Evolutionary conservation across 2,113 vertebrate genomes (phyloP).

Genomic region (Pangasianodon gigas): DNA sequence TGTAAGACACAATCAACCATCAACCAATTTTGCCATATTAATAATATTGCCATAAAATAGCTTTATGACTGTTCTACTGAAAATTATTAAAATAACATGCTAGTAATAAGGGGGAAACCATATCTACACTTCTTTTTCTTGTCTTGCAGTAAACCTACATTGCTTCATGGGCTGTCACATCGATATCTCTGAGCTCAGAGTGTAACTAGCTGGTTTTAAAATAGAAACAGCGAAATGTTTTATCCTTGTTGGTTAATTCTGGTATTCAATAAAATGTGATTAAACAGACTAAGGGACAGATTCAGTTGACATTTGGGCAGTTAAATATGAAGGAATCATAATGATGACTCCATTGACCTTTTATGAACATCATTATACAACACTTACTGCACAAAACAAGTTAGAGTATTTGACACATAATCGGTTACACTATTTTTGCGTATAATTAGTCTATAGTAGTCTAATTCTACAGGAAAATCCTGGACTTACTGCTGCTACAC

Average conservation of each 20-base stretch:
- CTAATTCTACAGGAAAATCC: not conserved
- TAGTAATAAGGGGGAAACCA: not conserved
- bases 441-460: not conserved
- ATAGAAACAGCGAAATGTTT: not conserved
- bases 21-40: not conserved
- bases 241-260: not conserved
- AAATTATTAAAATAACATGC: not conserved
- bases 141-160: not conserved
- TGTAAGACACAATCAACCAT: not conserved
- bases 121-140: not conserved
- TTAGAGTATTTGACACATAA: too few species aligned
- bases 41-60: not conserved
- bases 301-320: not conserved
- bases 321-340: not conserved
- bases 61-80: not conserved
- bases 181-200: not conserved
- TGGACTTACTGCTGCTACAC: not conserved
- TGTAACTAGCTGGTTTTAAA: not conserved
- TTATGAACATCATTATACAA: not conserved
- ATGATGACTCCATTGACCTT: not conserved
- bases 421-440: not conserved
- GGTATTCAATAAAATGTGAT: not conserved
- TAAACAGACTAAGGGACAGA: not conserved
- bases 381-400: not conserved
- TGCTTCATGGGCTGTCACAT: not conserved